phyloP scores from a whole-genome alignment of 2,113 vertebrate species.

The Paedocypris sp. region DNA sequence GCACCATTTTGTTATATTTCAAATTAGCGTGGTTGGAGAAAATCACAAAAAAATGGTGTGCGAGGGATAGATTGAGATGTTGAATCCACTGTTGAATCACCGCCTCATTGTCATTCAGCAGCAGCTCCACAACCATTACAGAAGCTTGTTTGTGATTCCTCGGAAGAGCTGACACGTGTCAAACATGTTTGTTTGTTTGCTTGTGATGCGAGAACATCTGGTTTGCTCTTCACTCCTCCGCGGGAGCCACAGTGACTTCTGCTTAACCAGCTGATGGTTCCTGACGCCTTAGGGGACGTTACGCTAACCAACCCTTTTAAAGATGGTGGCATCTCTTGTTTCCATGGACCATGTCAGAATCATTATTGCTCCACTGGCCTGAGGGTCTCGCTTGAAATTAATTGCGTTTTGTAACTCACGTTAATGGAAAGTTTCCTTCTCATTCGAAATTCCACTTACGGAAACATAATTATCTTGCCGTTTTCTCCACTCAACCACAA shows the following conservation, averaged over 20 bases:
- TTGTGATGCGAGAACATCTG: not conserved
- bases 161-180: constrained; percentile 14
- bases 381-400: constrained; percentile 46
- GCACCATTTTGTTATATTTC: too few relatives aligned
- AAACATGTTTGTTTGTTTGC: constrained; percentile 4
- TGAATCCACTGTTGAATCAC: not conserved
- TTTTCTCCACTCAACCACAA: constrained; percentile 8
- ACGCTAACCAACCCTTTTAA: constrained; percentile 41
- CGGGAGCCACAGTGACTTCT: constrained; percentile 24
- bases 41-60: too few relatives aligned
- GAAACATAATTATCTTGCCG: constrained; percentile 34
- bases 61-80: not conserved
- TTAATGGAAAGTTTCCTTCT: constrained; percentile 36
- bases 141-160: not conserved
- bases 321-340: constrained; percentile 32
- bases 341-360: constrained; percentile 39
- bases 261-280: constrained; percentile 33
- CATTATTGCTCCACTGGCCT: constrained; percentile 44
- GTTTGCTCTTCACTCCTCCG: not conserved
- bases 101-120: constrained; percentile 18
- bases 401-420: constrained; percentile 39
- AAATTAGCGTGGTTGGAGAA: too few relatives aligned
- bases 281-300: constrained; percentile 19
- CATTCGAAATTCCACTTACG: constrained; percentile 28
- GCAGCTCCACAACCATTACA: not conserved